Percentiles rank a stretch among this genome's conserved stretches.
These are phyloP conservation scores for Scortum barcoo DNA, from an alignment of 2,113 vertebrate genomes.

Conservation along the genomic window DNA sequence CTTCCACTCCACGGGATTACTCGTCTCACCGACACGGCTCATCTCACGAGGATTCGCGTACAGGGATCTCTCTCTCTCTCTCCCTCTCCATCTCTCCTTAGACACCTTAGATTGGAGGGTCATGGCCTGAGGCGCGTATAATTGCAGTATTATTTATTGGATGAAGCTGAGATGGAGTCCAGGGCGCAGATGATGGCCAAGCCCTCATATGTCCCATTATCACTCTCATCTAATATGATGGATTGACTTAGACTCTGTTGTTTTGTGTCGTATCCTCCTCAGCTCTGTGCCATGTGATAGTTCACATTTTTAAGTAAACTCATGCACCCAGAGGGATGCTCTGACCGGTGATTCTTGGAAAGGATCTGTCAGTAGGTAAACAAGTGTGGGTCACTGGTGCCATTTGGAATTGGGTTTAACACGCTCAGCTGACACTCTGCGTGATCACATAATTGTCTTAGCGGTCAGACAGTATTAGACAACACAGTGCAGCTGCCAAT, in stretches of 20 bases:
- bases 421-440: constrained; percentile 32
- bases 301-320: neutral
- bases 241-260: neutral
- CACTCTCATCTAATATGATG: constrained; percentile 21
- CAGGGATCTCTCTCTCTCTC: constrained; percentile 16
- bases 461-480: constrained; percentile 50
- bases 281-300: constrained; percentile 6
- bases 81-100: constrained; percentile 20
- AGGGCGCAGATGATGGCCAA: constrained; percentile 3
- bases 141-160: constrained; percentile 55
- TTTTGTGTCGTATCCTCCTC: neutral
- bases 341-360: neutral
- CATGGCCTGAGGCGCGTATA: constrained; percentile 61
- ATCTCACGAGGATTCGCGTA: constrained; percentile 29
- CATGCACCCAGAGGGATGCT: neutral
- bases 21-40: constrained; percentile 42
- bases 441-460: constrained; percentile 77
- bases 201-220: constrained; percentile 29
- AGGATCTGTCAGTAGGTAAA: neutral
- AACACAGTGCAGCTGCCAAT: constrained; percentile 36
- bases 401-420: constrained; percentile 45
- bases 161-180: neutral
- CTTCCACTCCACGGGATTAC: constrained; percentile 63
- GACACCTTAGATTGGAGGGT: constrained; percentile 66
- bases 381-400: neutral